Evolutionary conservation across 2,797 vertebrate genomes (phyloP).

Genomic region (Halcyon chelicuti): DNA sequence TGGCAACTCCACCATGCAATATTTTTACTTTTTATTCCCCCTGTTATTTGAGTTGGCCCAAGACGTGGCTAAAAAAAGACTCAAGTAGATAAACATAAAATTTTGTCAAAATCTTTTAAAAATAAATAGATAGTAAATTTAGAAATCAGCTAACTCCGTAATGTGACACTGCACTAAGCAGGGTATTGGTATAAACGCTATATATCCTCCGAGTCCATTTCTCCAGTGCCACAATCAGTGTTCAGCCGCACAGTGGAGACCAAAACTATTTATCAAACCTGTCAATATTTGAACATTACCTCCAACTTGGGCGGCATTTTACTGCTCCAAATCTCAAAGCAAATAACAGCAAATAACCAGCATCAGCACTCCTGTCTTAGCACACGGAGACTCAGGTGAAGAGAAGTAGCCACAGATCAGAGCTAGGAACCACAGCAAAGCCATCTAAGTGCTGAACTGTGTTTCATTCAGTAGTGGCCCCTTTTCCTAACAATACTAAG

Average conservation of each 20-base stretch:
- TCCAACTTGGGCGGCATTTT: not conserved
- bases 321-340: not conserved
- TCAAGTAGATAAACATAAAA: not conserved
- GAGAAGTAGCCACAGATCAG: not conserved
- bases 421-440: not conserved
- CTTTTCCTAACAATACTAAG: not conserved
- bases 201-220: not conserved
- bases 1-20: not conserved
- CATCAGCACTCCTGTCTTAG: not conserved
- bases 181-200: not conserved
- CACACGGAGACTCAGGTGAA: not conserved
- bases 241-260: not conserved
- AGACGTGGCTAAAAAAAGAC: not conserved
- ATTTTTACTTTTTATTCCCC: not conserved
- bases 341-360: not conserved
- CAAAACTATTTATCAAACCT: not conserved
- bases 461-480: not conserved
- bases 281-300: not conserved
- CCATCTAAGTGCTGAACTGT: accelerated
- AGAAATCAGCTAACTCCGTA: not conserved
- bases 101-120: not conserved
- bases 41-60: not conserved
- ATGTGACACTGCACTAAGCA: not conserved
- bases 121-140: not conserved
- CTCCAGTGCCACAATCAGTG: not conserved